These are phyloP conservation scores for Drosophila melanocephala DNA, from an alignment of 2,888 invertebrate genomes.

Conservation along the genomic window DNA sequence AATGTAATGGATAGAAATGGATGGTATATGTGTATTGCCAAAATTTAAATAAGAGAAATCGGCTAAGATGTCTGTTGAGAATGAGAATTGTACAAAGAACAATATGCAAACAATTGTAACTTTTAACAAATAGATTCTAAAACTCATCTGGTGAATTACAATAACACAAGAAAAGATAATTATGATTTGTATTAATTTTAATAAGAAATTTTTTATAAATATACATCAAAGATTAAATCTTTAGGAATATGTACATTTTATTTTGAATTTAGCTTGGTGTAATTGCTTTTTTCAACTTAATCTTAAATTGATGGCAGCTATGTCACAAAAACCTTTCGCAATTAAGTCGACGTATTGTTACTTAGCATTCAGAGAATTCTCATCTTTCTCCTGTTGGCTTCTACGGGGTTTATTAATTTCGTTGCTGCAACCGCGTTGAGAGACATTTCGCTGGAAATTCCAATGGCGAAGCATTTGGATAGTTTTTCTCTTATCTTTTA, in stretches of 20 bases:
- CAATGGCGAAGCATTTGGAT: slow-evolving; percentile 43
- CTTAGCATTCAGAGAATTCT: neutral
- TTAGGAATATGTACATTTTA: neutral
- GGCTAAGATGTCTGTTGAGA: neutral
- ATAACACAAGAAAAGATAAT: neutral
- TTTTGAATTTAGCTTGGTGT: neutral
- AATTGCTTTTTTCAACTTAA: neutral
- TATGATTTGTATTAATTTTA: neutral
- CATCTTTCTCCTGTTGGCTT: slow-evolving; percentile 17
- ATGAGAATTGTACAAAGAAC: neutral
- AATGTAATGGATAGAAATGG: slow-evolving; percentile 6
- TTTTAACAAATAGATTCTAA: neutral
- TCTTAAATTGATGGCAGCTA: neutral
- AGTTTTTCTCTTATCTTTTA: slow-evolving; percentile 63
- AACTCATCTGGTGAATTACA: neutral
- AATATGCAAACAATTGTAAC: neutral
- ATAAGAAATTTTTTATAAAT: no score
- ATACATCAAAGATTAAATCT: neutral
- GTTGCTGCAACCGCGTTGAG: slow-evolving; percentile 39
- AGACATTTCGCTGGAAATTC: slow-evolving; percentile 52
- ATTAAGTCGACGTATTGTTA: slow-evolving; percentile 13
- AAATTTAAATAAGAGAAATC: neutral
- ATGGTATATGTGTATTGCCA: slow-evolving; percentile 12
- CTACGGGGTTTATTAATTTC: slow-evolving; percentile 69
- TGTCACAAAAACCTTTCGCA: slow-evolving; percentile 7